phyloP scores from a whole-genome alignment of 1,140 invertebrate genomes.

The Drosophila novamexicana region DNA sequence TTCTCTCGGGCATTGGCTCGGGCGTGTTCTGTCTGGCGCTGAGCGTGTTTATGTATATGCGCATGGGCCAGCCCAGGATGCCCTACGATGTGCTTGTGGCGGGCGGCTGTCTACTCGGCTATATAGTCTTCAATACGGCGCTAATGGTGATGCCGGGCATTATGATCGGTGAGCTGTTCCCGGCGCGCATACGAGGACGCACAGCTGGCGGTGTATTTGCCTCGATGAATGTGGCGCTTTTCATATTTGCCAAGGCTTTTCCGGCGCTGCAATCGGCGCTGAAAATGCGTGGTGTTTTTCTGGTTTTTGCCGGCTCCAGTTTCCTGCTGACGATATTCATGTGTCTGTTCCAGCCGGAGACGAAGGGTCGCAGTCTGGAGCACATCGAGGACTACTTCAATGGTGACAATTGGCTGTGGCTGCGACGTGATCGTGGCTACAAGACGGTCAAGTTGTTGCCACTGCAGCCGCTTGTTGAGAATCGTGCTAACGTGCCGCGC shows the following conservation, averaged over 20 bases:
- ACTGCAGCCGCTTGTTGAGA: slow-evolving; percentile 42
- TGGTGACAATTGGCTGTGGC: slow-evolving; percentile 88
- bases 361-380: slow-evolving; percentile 90
- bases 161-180: slow-evolving; percentile 89
- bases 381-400: slow-evolving; percentile 93
- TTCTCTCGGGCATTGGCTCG: slow-evolving; percentile 88
- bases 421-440: slow-evolving; percentile 77
- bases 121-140: slow-evolving; percentile 90
- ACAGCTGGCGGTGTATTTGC: slow-evolving; percentile 89
- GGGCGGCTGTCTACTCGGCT: slow-evolving; percentile 86
- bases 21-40: slow-evolving; percentile 86
- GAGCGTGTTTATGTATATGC: slow-evolving; percentile 85
- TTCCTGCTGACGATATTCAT: slow-evolving; percentile 88
- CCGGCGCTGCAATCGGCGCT: slow-evolving; percentile 86
- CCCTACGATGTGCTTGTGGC: slow-evolving; percentile 85
- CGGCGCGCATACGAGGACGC: slow-evolving; percentile 87
- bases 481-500: not conserved
- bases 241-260: slow-evolving; percentile 90
- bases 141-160: slow-evolving; percentile 89
- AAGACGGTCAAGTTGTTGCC: slow-evolving; percentile 62
- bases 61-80: slow-evolving; percentile 74
- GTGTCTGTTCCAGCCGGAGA: slow-evolving; percentile 92
- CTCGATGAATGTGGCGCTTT: slow-evolving; percentile 88
- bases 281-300: slow-evolving; percentile 88
- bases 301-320: slow-evolving; percentile 89